Evolutionary conservation across 2,113 vertebrate species (phyloP).

Genomic region (Nibea albiflora): DNA sequence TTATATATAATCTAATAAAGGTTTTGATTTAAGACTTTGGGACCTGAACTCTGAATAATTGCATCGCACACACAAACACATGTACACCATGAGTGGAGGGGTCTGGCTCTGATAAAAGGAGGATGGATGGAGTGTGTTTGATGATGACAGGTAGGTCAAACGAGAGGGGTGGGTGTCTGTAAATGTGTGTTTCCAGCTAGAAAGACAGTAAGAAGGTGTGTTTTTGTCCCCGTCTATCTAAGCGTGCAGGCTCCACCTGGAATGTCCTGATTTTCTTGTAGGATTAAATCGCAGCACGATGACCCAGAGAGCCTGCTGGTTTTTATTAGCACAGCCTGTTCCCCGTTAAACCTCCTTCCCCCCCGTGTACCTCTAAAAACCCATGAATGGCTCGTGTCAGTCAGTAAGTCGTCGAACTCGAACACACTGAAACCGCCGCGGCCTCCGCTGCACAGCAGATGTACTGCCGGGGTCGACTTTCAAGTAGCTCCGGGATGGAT

Average conservation of each 20-base stretch:
- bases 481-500: conserved; percentile 15
- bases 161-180: background rate
- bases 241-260: background rate
- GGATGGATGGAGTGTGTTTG: conserved; percentile 22
- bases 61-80: background rate
- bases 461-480: background rate
- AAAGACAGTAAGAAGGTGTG: background rate
- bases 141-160: conserved; percentile 18
- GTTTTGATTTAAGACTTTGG: conserved; percentile 38
- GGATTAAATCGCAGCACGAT: background rate
- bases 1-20: conserved; percentile 56
- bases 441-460: background rate
- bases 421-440: background rate
- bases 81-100: background rate
- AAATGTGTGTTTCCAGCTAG: background rate
- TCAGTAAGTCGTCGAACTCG: background rate
- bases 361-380: background rate
- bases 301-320: conserved; percentile 40
- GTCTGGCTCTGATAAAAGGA: conserved; percentile 3
- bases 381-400: conserved; percentile 33
- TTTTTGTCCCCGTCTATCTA: background rate
- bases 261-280: background rate
- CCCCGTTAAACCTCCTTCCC: conserved; percentile 25
- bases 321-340: conserved; percentile 45
- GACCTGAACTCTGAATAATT: background rate